phyloP scores from a whole-genome alignment of 2,797 vertebrate species.

The Darevskia mixta region DNA sequence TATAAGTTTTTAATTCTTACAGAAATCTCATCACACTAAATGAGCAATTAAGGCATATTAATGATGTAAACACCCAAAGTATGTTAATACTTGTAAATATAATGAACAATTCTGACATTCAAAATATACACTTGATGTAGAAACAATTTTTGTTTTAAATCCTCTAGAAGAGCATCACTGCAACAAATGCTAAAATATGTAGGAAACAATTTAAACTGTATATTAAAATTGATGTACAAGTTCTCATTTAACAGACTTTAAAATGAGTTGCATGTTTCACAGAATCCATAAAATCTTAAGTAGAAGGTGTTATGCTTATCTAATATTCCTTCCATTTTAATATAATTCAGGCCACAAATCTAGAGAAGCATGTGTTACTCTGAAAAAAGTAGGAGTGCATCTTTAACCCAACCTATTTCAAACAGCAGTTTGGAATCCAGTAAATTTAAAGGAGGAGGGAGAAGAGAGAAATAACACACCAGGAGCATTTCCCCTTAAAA shows the following conservation, averaged over 20 bases:
- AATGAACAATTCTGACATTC: conserved; percentile 14
- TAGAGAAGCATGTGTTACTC: not conserved
- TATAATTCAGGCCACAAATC: not conserved
- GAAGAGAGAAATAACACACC: not conserved
- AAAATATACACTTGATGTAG: not conserved
- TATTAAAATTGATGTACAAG: not conserved
- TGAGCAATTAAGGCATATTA: conserved; percentile 23
- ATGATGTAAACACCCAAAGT: conserved; percentile 6
- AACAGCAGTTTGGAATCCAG: not conserved
- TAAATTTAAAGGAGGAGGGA: not conserved
- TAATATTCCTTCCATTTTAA: not conserved
- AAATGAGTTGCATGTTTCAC: not conserved
- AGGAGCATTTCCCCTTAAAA: not conserved
- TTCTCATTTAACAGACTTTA: not conserved
- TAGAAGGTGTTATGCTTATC: conserved; percentile 25
- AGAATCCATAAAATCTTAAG: not conserved
- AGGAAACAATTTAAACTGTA: not conserved
- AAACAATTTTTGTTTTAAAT: not conserved
- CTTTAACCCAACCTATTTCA: not conserved
- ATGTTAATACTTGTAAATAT: not conserved
- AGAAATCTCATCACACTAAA: not conserved
- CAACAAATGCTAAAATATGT: not conserved
- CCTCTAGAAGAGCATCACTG: not conserved
- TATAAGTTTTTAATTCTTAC: not conserved
- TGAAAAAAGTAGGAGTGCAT: not conserved